Percentiles rank a stretch among this genome's conserved stretches.
These are phyloP conservation scores for Chrysomallon squamiferum DNA, from an alignment of 1,140 invertebrate genomes.

Conservation along the genomic window DNA sequence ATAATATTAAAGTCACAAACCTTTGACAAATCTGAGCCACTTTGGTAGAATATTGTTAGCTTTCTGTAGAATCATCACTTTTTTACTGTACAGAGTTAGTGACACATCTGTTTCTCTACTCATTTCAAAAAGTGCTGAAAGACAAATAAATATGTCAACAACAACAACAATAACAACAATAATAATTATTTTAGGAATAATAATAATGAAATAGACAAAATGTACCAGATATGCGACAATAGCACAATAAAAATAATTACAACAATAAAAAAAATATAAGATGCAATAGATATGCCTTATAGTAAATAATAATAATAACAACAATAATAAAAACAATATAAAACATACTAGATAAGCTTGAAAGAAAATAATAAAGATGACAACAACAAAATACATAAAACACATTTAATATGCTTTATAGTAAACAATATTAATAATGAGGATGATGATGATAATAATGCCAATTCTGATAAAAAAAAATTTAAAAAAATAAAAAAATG, in stretches of 20 bases:
- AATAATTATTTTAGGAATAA: neutral
- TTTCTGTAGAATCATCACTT: slow-evolving; percentile 87
- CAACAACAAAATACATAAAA: too few relatives aligned
- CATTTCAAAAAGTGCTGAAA: slow-evolving; percentile 80
- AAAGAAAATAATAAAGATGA: too few relatives aligned
- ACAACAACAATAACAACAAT: slow-evolving; percentile 7
- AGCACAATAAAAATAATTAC: neutral
- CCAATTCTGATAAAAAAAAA: too few relatives aligned
- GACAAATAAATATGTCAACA: neutral
- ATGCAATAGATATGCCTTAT: too few relatives aligned
- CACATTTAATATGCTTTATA: too few relatives aligned
- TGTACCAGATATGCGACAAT: neutral
- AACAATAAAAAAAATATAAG: too few relatives aligned
- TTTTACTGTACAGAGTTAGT: slow-evolving; percentile 88
- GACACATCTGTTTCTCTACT: slow-evolving; percentile 79
- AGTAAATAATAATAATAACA: too few relatives aligned
- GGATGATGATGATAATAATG: too few relatives aligned
- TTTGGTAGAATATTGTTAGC: slow-evolving; percentile 91
- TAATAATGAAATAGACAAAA: neutral
- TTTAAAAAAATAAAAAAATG: too few relatives aligned
- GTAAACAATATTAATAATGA: too few relatives aligned
- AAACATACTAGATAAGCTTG: too few relatives aligned
- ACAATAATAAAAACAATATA: too few relatives aligned
- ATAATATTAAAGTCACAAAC: slow-evolving; percentile 62
- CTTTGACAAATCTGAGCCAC: slow-evolving; percentile 93